phyloP scores from a whole-genome alignment of 2,888 invertebrate species.

The Caenorhabditis virilis region DNA sequence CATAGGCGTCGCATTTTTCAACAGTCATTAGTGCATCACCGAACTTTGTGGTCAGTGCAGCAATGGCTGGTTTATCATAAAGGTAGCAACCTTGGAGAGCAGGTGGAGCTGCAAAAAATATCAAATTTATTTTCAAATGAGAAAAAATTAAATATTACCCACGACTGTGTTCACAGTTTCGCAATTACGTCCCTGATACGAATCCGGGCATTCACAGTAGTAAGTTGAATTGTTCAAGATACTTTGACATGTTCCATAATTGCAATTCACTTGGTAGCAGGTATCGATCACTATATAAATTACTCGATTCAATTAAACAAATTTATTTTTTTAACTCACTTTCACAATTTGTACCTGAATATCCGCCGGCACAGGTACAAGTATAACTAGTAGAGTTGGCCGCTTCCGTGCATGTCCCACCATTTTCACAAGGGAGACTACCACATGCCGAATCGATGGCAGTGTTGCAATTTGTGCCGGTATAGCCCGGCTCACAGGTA shows the following conservation, averaged over 20 bases:
- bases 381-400: constrained; percentile 9
- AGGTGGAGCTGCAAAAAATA: too few relatives aligned
- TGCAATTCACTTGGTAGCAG: constrained; percentile 6
- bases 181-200: not conserved
- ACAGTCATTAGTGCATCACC: constrained; percentile 12
- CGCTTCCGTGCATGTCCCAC: constrained; percentile 11
- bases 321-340: too few relatives aligned
- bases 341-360: constrained; percentile 22
- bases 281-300: too few relatives aligned
- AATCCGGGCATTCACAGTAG: not conserved
- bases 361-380: constrained; percentile 14
- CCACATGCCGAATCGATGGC: constrained; percentile 8
- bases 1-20: constrained; percentile 13
- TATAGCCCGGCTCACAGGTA: constrained; percentile 35
- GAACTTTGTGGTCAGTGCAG: too few relatives aligned
- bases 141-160: not conserved
- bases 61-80: too few relatives aligned
- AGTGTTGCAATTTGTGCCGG: constrained; percentile 32
- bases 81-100: too few relatives aligned
- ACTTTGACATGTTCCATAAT: constrained; percentile 12
- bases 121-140: too few relatives aligned
- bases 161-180: not conserved
- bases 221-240: constrained; percentile 7
- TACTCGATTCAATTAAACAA: too few relatives aligned
- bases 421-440: constrained; percentile 12